Percentiles rank a stretch among this genome's conserved stretches.
phyloP scores from a whole-genome alignment of 2,113 vertebrate species.

The Agelaius phoeniceus region DNA sequence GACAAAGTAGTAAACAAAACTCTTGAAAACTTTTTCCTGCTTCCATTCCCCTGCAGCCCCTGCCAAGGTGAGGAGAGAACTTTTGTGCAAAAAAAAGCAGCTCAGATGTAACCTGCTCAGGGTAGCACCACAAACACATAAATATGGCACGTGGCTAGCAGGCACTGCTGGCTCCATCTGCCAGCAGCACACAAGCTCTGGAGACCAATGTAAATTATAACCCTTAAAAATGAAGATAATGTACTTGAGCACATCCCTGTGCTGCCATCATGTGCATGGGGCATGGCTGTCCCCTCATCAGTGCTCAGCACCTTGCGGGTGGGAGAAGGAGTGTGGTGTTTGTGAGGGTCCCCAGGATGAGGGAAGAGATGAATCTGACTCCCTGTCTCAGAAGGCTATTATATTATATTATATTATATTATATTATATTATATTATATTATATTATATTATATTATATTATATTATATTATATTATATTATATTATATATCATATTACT shows the following conservation, averaged over 20 bases:
- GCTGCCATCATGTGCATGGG: background rate
- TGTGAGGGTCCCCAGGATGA: no score
- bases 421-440: no score
- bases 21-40: background rate
- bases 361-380: no score
- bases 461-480: no score
- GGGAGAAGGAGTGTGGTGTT: background rate
- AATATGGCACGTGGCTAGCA: background rate
- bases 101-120: background rate
- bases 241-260: background rate
- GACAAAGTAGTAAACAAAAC: background rate
- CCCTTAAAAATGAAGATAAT: background rate
- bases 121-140: background rate
- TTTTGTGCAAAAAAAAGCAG: background rate
- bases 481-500: no score
- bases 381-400: no score
- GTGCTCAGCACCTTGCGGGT: background rate
- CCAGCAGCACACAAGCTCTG: background rate
- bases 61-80: background rate
- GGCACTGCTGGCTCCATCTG: conserved; percentile 14
- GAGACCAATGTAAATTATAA: conserved; percentile 9
- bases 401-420: no score
- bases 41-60: background rate
- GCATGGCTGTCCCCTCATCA: background rate
- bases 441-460: no score